These are phyloP conservation scores for Mizuhopecten yessoensis DNA, from an alignment of 1,140 invertebrate species.

Conservation along the genomic window DNA sequence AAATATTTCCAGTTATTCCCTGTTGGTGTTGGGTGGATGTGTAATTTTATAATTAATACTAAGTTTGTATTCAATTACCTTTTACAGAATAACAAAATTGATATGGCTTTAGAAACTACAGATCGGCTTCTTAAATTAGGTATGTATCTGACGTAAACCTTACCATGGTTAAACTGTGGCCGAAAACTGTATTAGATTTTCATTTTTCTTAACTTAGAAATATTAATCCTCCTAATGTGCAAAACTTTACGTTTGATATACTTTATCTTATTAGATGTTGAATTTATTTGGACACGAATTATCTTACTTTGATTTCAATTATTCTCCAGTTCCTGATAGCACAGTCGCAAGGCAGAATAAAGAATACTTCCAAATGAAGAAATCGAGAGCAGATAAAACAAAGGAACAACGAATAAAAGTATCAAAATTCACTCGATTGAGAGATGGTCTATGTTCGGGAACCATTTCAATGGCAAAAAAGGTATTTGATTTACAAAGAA, in stretches of 20 bases:
- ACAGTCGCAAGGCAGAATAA: not conserved
- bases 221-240: too few relatives aligned
- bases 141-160: not conserved
- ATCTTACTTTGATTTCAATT: too few relatives aligned
- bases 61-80: too few relatives aligned
- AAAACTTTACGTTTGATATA: too few relatives aligned
- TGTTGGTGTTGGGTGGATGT: too few relatives aligned
- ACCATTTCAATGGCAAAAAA: not conserved
- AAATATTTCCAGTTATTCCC: too few relatives aligned
- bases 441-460: not conserved
- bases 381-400: not conserved
- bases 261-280: too few relatives aligned
- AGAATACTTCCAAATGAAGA: not conserved
- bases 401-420: not conserved
- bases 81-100: not conserved
- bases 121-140: not conserved
- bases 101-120: not conserved
- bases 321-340: not conserved
- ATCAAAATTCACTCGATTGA: not conserved
- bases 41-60: too few relatives aligned
- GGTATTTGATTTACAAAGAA: not conserved
- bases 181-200: too few relatives aligned
- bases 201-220: too few relatives aligned
- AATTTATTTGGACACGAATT: too few relatives aligned
- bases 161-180: too few relatives aligned